These are phyloP conservation scores for Neodiprion lecontei DNA, from an alignment of 1,140 invertebrate genomes.

Conservation along the genomic window DNA sequence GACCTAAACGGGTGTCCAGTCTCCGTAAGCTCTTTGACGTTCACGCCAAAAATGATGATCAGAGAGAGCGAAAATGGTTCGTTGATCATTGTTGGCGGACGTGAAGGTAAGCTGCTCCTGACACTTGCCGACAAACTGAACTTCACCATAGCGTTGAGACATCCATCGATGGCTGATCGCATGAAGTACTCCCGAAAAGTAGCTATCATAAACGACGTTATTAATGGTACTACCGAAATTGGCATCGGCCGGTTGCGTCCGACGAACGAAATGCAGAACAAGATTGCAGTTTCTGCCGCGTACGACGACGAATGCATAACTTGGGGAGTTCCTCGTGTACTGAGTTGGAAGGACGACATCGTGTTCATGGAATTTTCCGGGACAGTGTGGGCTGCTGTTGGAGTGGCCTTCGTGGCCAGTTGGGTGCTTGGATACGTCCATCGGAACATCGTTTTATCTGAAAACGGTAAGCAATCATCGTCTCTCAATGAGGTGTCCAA, in stretches of 20 bases:
- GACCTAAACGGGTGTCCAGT: neutral
- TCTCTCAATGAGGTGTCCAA: no score
- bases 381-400: neutral
- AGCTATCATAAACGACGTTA: neutral
- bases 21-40: neutral
- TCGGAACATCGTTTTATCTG: neutral
- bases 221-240: neutral
- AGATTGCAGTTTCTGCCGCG: neutral
- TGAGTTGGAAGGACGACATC: neutral
- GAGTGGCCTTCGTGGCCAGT: neutral
- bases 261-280: neutral
- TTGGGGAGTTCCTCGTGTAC: neutral
- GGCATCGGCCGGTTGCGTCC: neutral
- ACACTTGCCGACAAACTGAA: neutral
- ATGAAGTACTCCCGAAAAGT: neutral
- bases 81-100: neutral
- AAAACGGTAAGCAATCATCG: neutral
- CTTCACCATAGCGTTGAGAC: neutral
- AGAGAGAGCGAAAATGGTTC: neutral
- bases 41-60: neutral
- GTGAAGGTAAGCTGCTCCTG: neutral
- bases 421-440: neutral
- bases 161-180: neutral
- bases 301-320: slow-evolving; percentile 1
- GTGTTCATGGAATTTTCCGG: neutral